Conservation (phyloP, 2,113 vertebrate species). For the Choloepus hoffmanni region DNA sequence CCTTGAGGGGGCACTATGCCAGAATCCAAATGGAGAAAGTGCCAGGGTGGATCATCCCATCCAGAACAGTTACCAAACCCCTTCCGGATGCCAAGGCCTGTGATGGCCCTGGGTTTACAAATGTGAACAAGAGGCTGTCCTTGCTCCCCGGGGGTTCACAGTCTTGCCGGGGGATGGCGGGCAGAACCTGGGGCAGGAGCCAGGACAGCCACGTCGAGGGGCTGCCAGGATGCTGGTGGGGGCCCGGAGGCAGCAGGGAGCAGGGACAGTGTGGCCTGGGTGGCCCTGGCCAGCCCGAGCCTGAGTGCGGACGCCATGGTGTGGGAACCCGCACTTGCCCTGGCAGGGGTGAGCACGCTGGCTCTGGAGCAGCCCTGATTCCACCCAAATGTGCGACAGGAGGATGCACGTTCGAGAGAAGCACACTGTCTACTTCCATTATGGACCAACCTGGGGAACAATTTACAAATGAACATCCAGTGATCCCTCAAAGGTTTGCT, state of each 20-base stretch:
- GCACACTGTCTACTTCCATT: not conserved
- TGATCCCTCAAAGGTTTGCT: fast-evolving
- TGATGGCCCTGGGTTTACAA: too few species aligned
- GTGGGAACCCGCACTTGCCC: not conserved
- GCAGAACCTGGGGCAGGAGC: not conserved
- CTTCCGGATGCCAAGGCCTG: not conserved
- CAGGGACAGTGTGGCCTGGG: not conserved
- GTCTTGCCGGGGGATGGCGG: not conserved
- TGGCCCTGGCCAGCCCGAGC: too few species aligned
- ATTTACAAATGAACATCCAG: not conserved
- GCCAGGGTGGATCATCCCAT: not conserved
- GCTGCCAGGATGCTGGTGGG: not conserved
- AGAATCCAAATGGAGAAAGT: not conserved
- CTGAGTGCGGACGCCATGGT: not conserved
- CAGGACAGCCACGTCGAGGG: not conserved
- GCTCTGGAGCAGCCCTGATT: too few species aligned
- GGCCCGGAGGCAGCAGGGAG: not conserved
- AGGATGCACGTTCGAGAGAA: too few species aligned
- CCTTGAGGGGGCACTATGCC: not conserved
- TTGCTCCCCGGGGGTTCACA: not conserved
- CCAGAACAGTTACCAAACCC: not conserved
- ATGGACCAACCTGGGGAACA: fast-evolving
- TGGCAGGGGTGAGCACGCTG: not conserved
- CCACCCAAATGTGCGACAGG: too few species aligned
- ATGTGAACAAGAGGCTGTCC: not conserved